Conservation (phyloP, 37 sponge, comb jelly and placozoan genomes). For the Spongia lamella region DNA sequence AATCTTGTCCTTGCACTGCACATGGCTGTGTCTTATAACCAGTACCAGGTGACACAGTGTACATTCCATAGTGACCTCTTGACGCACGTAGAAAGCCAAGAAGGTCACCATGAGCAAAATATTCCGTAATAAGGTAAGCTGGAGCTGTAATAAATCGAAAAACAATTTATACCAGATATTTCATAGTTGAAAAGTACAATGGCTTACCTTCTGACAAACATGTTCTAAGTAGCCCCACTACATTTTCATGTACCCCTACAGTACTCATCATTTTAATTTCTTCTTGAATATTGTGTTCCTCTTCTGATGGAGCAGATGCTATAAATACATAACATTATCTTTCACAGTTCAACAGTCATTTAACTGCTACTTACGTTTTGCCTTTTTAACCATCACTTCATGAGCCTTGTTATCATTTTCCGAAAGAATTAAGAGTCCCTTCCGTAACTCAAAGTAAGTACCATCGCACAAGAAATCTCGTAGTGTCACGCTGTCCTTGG, state of each 20-base stretch:
- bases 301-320: too few species aligned
- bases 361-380: too few species aligned
- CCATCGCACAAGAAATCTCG: too few species aligned
- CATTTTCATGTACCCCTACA: slow-evolving; percentile 52
- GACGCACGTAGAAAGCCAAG: slow-evolving; percentile 71
- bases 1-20: slow-evolving; percentile 32
- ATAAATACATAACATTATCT: too few species aligned
- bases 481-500: too few species aligned
- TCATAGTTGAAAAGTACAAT: neutral
- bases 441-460: too few species aligned
- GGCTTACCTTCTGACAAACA: neutral
- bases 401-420: too few species aligned
- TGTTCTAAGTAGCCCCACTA: slow-evolving; percentile 50
- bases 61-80: slow-evolving; percentile 47
- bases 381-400: too few species aligned
- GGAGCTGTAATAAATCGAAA: slow-evolving; percentile 16
- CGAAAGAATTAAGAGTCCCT: too few species aligned
- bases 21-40: slow-evolving; percentile 25
- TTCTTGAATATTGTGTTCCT: too few species aligned
- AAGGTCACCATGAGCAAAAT: slow-evolving; percentile 82
- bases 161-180: neutral
- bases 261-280: slow-evolving; percentile 61
- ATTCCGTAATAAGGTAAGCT: slow-evolving; percentile 64
- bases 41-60: slow-evolving; percentile 54
- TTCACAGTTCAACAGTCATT: too few species aligned